A percentile compares a stretch with the other conserved stretches of the same genome.
Evolutionary conservation across 2,797 vertebrate species (phyloP).

Genomic region (Labroides dimidiatus): DNA sequence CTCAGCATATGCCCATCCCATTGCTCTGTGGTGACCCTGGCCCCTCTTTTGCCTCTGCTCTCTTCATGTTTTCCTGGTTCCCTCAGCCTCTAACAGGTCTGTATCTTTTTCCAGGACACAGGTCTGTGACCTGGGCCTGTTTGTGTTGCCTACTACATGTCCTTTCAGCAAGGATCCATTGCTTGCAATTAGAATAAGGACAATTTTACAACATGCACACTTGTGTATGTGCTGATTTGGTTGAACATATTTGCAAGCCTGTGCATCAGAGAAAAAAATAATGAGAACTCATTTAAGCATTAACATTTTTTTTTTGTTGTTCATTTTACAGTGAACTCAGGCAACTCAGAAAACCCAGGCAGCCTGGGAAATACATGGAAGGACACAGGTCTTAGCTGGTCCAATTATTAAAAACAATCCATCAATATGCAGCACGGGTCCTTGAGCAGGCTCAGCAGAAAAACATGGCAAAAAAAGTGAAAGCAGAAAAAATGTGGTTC

Average conservation of each 20-base stretch:
- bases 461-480: conserved; percentile 71
- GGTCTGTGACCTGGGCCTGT: conserved; percentile 57
- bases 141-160: conserved; percentile 69
- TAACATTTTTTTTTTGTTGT: conserved; percentile 38
- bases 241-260: conserved; percentile 36
- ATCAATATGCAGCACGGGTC: conserved; percentile 81
- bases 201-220: conserved; percentile 69
- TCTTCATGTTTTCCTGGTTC: conserved; percentile 30
- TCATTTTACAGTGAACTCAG: conserved; percentile 56
- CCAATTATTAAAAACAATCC: conserved; percentile 82
- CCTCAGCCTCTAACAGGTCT: conserved; percentile 10
- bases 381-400: conserved; percentile 60
- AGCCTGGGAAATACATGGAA: conserved; percentile 61
- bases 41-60: conserved; percentile 28
- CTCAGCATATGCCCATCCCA: conserved; percentile 48
- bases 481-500: conserved; percentile 78
- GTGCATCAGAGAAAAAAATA: conserved; percentile 32
- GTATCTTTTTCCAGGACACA: no score
- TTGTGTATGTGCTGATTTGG: conserved; percentile 59
- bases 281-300: conserved; percentile 19
- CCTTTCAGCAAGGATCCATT: conserved; percentile 78
- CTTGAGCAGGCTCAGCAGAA: conserved; percentile 81
- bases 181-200: no score
- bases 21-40: conserved; percentile 47
- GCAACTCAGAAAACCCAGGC: conserved; percentile 65